Percentiles rank a stretch among this genome's conserved stretches.
These are phyloP conservation scores for Hyaena hyaena DNA, from an alignment of 2,113 vertebrate genomes.

Conservation along the genomic window DNA sequence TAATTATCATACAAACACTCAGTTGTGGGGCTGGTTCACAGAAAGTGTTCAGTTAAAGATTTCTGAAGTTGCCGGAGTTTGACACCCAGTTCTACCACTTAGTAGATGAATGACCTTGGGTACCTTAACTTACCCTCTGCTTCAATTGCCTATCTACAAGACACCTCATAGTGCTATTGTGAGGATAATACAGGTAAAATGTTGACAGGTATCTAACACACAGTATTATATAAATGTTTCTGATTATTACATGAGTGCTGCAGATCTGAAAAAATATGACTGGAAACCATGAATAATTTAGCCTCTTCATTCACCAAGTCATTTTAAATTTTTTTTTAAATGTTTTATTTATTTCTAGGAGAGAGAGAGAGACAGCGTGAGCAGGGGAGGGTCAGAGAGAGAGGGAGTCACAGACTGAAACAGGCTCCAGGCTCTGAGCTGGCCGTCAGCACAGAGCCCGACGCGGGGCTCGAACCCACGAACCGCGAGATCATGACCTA, in stretches of 20 bases:
- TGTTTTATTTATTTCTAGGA: no score
- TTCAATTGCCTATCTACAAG: conserved; percentile 29
- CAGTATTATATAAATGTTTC: neutral
- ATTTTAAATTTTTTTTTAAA: neutral
- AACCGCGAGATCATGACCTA: no score
- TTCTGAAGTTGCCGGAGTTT: neutral
- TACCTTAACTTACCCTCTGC: neutral
- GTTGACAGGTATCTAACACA: neutral
- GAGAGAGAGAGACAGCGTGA: no score
- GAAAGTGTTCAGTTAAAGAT: neutral
- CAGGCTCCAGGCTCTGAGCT: no score
- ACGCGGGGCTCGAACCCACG: no score
- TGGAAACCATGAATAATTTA: conserved; percentile 60
- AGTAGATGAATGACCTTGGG: neutral
- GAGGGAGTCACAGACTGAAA: no score
- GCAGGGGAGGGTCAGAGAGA: no score
- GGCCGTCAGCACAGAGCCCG: no score
- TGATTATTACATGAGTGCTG: conserved; percentile 20
- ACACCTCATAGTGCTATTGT: neutral
- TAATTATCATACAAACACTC: neutral
- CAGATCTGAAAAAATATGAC: conserved; percentile 2
- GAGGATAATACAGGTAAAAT: neutral
- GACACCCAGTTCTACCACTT: neutral
- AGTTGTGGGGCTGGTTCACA: neutral
- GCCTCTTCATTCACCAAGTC: conserved; percentile 37